Conservation (phyloP, 2,888 invertebrate genomes). For the Trichacis sp. region DNA sequence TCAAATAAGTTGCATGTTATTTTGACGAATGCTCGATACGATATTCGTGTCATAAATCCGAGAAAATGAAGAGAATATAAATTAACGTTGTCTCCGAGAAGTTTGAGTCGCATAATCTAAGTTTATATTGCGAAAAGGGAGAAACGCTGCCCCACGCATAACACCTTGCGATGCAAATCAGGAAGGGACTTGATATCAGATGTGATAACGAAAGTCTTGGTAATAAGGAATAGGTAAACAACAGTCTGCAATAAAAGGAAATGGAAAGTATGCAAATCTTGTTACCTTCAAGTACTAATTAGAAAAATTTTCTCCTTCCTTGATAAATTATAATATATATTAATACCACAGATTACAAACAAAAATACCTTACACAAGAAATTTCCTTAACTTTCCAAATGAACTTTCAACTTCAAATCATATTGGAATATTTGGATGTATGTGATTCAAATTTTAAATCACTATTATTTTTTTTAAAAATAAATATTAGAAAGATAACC, state of each 20-base stretch:
- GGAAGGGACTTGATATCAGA: conserved; percentile 45
- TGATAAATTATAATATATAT: neutral
- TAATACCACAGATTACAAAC: neutral
- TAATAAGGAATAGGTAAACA: no score
- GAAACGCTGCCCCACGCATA: conserved; percentile 29
- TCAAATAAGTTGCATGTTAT: no score
- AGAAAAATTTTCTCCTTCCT: neutral
- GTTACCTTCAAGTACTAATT: neutral
- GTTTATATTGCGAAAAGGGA: conserved; percentile 31
- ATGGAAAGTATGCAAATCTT: conserved; percentile 14
- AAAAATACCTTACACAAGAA: neutral
- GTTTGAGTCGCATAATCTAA: conserved; percentile 40
- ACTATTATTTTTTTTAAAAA: no score
- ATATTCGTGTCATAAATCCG: conserved; percentile 45
- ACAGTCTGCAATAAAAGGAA: no score
- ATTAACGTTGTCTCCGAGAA: conserved; percentile 48
- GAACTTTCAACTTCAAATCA: no score
- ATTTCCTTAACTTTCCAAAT: no score
- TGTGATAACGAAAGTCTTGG: conserved; percentile 20
- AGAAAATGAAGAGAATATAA: conserved; percentile 55
- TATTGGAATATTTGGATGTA: no score
- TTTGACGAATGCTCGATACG: conserved; percentile 41
- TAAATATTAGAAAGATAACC: no score
- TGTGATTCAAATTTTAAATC: no score
- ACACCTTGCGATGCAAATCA: conserved; percentile 48